Evolutionary conservation across 2,888 invertebrate species (phyloP).

Genomic region (Eilema griseolum): DNA sequence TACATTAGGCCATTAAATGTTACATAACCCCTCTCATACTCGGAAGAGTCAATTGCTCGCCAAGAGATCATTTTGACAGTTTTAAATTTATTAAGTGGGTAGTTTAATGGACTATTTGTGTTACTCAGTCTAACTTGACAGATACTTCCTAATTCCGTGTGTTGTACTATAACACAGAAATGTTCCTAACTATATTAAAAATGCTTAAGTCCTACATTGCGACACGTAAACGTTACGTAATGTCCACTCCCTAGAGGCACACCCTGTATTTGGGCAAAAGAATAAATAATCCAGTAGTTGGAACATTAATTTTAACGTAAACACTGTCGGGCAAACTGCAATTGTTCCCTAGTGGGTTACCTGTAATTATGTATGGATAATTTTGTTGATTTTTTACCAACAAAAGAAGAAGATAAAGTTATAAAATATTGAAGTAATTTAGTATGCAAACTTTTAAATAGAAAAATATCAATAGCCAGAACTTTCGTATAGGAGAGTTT

Average conservation of each 20-base stretch:
- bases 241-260: slow-evolving; percentile 36
- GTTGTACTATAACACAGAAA: not conserved
- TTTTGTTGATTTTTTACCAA: slow-evolving; percentile 46
- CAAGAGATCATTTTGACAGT: no score
- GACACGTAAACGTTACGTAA: slow-evolving; percentile 38
- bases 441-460: no score
- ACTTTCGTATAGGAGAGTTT: no score
- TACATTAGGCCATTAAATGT: no score
- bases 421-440: not conserved
- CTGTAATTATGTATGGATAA: slow-evolving; percentile 44
- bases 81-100: no score
- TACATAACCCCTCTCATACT: no score
- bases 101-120: no score
- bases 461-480: no score
- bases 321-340: slow-evolving; percentile 18
- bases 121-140: no score
- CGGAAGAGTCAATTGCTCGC: no score
- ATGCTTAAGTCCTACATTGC: slow-evolving; percentile 11
- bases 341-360: slow-evolving; percentile 35
- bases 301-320: slow-evolving; percentile 36
- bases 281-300: slow-evolving; percentile 45
- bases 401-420: not conserved
- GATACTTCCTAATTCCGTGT: not conserved
- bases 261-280: slow-evolving; percentile 35
- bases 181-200: slow-evolving; percentile 2